A percentile compares a stretch with the other conserved stretches of the same genome.
These are phyloP conservation scores for Suillia variegata DNA, from an alignment of 2,888 invertebrate genomes.

Conservation along the genomic window DNA sequence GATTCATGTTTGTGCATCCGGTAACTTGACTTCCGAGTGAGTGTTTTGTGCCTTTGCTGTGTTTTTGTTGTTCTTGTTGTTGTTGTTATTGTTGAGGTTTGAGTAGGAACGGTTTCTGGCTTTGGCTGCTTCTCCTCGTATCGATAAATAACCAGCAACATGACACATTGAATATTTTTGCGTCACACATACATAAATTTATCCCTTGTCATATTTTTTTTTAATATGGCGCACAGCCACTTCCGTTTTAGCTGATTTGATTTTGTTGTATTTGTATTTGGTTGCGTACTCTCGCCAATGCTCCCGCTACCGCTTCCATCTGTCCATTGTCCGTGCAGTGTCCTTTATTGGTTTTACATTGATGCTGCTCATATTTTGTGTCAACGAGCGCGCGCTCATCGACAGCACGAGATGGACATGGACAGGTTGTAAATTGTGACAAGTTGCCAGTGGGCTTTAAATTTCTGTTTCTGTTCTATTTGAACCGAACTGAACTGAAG, in stretches of 20 bases:
- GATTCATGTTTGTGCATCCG: constrained; percentile 4
- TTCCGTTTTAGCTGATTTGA: constrained; percentile 36
- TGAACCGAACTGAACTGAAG: no score
- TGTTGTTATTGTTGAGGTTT: background rate
- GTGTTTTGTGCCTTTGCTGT: background rate
- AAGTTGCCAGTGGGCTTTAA: constrained; percentile 43
- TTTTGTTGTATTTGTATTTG: constrained; percentile 33
- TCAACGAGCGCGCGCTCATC: background rate
- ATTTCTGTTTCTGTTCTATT: constrained; percentile 41
- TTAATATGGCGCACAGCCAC: constrained; percentile 34
- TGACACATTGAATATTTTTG: constrained; percentile 7
- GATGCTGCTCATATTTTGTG: constrained; percentile 49
- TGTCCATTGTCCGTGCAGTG: constrained; percentile 3
- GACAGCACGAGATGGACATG: background rate
- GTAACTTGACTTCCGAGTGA: background rate
- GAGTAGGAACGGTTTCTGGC: background rate
- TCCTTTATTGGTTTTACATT: constrained; percentile 48
- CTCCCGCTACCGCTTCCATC: background rate
- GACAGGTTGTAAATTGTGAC: constrained; percentile 45
- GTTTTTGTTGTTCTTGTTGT: no score
- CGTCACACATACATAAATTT: constrained; percentile 6
- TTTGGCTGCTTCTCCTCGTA: background rate
- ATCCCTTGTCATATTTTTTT: constrained; percentile 16
- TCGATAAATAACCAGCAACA: constrained; percentile 13
- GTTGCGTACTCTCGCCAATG: background rate